These are phyloP conservation scores for Gallinago media DNA, from an alignment of 2,113 vertebrate genomes.

Conservation along the genomic window DNA sequence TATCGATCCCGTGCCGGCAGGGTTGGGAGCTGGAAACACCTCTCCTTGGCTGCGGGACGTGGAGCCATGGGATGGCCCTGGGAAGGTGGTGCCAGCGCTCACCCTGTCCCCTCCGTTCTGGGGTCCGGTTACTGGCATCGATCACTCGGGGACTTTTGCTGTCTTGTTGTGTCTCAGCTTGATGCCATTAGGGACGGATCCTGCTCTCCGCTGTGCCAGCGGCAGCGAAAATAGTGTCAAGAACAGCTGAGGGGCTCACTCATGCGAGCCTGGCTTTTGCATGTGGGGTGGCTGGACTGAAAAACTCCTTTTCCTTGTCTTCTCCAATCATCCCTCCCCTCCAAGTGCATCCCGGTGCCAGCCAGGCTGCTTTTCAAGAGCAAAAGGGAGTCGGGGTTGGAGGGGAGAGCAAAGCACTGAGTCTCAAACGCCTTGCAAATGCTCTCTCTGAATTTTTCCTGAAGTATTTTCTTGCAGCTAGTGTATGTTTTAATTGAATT, in stretches of 20 bases:
- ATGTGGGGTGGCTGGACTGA: background rate
- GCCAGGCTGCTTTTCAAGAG: background rate
- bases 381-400: background rate
- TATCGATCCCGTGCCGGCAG: background rate
- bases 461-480: background rate
- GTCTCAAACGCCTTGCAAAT: background rate
- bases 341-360: background rate
- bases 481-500: background rate
- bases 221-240: background rate
- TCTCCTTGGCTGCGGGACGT: background rate
- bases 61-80: background rate
- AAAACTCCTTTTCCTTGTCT: background rate
- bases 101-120: background rate
- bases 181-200: background rate
- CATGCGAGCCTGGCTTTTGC: background rate
- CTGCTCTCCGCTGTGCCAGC: background rate
- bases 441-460: background rate
- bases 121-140: fast-evolving
- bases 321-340: background rate
- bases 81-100: background rate
- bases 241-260: background rate
- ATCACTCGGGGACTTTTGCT: background rate
- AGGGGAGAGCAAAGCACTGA: background rate
- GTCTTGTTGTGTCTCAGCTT: background rate
- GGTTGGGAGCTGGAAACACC: background rate